phyloP scores from a whole-genome alignment of 1,140 invertebrate genomes.

The Solenopsis invicta region DNA sequence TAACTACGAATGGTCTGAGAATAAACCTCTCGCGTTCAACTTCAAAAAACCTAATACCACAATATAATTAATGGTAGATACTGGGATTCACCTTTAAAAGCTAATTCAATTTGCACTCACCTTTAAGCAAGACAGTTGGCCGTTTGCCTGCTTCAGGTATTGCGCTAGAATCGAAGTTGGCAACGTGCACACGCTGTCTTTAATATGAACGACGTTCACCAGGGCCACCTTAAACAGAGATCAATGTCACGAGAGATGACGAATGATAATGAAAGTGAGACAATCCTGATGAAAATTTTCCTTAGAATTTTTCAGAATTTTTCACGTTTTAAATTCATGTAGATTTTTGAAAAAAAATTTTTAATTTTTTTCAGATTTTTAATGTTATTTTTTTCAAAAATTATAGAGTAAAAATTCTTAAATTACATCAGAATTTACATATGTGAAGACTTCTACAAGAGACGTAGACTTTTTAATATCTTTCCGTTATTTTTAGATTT shows the following conservation, averaged over 20 bases:
- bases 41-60: background rate
- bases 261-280: background rate
- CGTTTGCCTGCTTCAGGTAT: conserved; percentile 94
- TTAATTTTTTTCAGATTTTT: too few relatives aligned
- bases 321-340: too few relatives aligned
- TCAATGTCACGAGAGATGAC: background rate
- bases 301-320: too few relatives aligned
- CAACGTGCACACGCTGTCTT: conserved; percentile 92
- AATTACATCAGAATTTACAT: too few relatives aligned
- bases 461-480: too few relatives aligned
- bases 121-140: conserved; percentile 93
- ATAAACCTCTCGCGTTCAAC: background rate
- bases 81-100: background rate
- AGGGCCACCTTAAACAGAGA: conserved; percentile 89
- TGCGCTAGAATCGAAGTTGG: conserved; percentile 93
- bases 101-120: conserved; percentile 83
- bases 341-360: too few relatives aligned
- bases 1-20: too few relatives aligned
- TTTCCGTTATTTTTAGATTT: too few relatives aligned
- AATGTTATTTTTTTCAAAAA: too few relatives aligned
- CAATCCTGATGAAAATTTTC: too few relatives aligned
- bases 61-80: conserved; percentile 1
- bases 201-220: conserved; percentile 93
- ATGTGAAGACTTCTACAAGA: too few relatives aligned
- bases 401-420: too few relatives aligned